phyloP scores from a whole-genome alignment of 1,140 invertebrate genomes.

The Eciton burchellii region DNA sequence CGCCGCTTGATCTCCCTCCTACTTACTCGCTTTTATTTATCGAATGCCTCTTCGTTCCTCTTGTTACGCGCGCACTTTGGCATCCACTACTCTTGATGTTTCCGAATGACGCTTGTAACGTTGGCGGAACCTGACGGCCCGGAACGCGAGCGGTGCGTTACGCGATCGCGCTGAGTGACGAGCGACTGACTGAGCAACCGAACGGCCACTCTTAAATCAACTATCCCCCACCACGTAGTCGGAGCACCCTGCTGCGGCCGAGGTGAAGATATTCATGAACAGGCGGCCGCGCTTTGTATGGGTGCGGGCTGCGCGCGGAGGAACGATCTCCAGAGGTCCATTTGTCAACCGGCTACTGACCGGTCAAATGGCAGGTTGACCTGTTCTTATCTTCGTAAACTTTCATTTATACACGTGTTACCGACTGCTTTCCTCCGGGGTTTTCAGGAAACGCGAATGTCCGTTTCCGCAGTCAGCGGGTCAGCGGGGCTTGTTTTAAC shows the following conservation, averaged over 20 bases:
- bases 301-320: constrained; percentile 30
- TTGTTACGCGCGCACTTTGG: not conserved
- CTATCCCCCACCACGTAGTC: constrained; percentile 77
- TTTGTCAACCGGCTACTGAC: constrained; percentile 70
- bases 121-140: no score
- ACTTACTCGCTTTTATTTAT: no score
- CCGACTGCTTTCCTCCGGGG: constrained; percentile 23
- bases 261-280: constrained; percentile 41
- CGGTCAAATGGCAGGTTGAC: constrained; percentile 83
- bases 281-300: not conserved
- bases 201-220: constrained; percentile 79
- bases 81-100: not conserved
- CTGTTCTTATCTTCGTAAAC: constrained; percentile 82
- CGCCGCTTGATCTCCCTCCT: no score
- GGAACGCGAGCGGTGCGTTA: constrained; percentile 55
- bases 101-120: constrained; percentile 55
- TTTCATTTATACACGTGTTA: constrained; percentile 83
- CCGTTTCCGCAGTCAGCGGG: not conserved
- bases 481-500: not conserved
- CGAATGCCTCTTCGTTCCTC: not conserved
- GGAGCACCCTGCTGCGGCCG: constrained; percentile 78
- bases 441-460: not conserved
- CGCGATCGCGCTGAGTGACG: constrained; percentile 75
- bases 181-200: constrained; percentile 84
- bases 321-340: constrained; percentile 73